Base-by-base conservation (phyloP, 2,113 vertebrate species). In the Gorsachius goisagi region DNA sequence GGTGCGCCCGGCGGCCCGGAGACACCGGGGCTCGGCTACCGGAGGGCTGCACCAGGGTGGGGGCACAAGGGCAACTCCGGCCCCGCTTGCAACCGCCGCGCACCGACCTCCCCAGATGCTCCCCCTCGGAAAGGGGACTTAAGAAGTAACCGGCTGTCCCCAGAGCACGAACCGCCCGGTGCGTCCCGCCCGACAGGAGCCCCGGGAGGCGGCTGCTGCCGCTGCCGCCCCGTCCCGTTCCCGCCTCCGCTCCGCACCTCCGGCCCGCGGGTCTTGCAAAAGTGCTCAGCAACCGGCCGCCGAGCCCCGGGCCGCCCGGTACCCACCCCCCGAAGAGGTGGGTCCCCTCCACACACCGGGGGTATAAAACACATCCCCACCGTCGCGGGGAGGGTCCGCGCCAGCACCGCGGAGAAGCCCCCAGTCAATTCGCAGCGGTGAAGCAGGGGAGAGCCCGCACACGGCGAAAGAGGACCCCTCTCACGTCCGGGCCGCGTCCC, bases 271-370 rank as follows among this genome's bases (percentile, higher is more conserved):
- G 13, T 37, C 53, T 45, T 3, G 18, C 11, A 26, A 41, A 47
- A 13, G 14, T 7, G 49, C 64, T 84, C 27, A 11, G 45, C 33
- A 45, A 15, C 21, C 27, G 33, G 6, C 21, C 26, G 16, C 58
- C 18, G 47, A 63, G 32, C 37, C 76, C 30, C 37, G 5, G 16
- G 7, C 18, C 45, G 18, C 15, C 44, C 85, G 18, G 16, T 11
- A 3, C 17, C 16, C 15, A 12, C 19, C 5, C 30, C 16, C 28
- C 39, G 23, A 3, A 12, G 4, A 4, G 4, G 9, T 13, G 44
- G 4, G 7, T 6, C 9, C 37, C 3, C 24, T 9, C 23, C 3
- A 41, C 15, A 11, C 21, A 2, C 24, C 5, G 14, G 15, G 13
- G 8, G 6, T 2, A 6, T 1, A 9, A 39, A 56, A 16, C 81